A percentile compares a stretch with the other conserved stretches of the same genome.
phyloP scores from a whole-genome alignment of 1,140 invertebrate species.

The Solen grandis region DNA sequence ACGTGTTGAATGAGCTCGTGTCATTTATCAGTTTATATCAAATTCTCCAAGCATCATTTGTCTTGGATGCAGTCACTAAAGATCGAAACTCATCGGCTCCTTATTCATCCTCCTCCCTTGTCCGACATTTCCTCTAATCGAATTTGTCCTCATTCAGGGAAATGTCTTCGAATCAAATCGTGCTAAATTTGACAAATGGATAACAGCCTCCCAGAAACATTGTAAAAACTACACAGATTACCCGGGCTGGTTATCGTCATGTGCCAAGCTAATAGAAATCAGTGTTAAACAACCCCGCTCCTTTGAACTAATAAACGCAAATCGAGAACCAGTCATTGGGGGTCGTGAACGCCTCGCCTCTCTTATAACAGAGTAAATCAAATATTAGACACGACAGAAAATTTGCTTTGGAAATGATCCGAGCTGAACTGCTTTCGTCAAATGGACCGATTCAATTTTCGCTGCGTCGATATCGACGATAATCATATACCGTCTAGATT shows the following conservation, averaged over 20 bases:
- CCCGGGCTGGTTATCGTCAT: slow-evolving; percentile 37
- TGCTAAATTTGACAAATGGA: too few species aligned
- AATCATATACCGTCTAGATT: slow-evolving; percentile 27
- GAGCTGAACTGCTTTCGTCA: slow-evolving; percentile 33
- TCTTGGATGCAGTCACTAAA: too few species aligned
- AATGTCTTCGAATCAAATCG: too few species aligned
- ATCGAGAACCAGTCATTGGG: background rate
- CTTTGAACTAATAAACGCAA: slow-evolving; percentile 37
- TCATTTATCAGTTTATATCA: too few species aligned
- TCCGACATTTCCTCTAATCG: too few species aligned
- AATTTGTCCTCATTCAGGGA: too few species aligned
- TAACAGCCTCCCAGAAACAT: background rate
- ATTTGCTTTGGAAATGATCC: slow-evolving; percentile 54
- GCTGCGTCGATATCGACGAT: slow-evolving; percentile 19
- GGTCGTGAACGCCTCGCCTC: slow-evolving; percentile 26
- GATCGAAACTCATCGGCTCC: too few species aligned
- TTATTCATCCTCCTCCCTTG: too few species aligned
- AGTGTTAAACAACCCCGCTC: slow-evolving; percentile 27
- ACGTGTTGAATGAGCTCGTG: too few species aligned
- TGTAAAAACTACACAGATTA: background rate
- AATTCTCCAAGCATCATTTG: too few species aligned
- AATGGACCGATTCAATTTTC: slow-evolving; percentile 53
- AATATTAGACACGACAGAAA: slow-evolving; percentile 52
- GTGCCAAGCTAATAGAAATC: slow-evolving; percentile 24
- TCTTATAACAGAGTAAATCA: slow-evolving; percentile 48